phyloP scores from a whole-genome alignment of 2,113 vertebrate species.

The Muntiacus muntjak region DNA sequence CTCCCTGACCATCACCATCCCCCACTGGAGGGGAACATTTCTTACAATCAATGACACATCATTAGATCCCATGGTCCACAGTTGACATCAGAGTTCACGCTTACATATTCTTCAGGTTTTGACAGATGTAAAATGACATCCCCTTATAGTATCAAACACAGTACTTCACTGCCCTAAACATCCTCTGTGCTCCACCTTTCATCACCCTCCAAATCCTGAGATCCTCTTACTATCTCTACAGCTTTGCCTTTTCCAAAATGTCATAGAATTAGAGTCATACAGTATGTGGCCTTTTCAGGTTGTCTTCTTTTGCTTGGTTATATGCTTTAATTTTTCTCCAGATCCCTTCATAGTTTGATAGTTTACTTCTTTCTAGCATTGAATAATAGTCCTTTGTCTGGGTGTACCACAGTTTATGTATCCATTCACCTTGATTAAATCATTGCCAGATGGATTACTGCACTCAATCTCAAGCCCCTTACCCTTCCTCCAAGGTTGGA shows the following conservation, averaged over 20 bases:
- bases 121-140: background rate
- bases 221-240: background rate
- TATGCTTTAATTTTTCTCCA: background rate
- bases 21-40: too few relatives aligned
- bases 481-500: too few relatives aligned
- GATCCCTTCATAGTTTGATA: background rate
- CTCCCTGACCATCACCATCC: background rate
- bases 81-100: background rate
- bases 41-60: background rate
- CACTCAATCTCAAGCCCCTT: background rate
- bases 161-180: background rate
- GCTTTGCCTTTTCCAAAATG: background rate
- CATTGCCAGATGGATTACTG: background rate
- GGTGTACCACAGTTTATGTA: background rate
- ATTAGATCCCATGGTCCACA: background rate
- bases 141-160: too few relatives aligned
- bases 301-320: background rate
- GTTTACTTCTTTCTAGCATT: background rate
- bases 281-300: background rate
- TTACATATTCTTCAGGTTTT: background rate
- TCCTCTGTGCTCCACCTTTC: background rate
- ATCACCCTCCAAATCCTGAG: background rate
- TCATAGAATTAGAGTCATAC: background rate
- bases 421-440: background rate
- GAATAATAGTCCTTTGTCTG: background rate